Conservation (phyloP, 2,113 vertebrate species). For the Scytalopus superciliaris region DNA sequence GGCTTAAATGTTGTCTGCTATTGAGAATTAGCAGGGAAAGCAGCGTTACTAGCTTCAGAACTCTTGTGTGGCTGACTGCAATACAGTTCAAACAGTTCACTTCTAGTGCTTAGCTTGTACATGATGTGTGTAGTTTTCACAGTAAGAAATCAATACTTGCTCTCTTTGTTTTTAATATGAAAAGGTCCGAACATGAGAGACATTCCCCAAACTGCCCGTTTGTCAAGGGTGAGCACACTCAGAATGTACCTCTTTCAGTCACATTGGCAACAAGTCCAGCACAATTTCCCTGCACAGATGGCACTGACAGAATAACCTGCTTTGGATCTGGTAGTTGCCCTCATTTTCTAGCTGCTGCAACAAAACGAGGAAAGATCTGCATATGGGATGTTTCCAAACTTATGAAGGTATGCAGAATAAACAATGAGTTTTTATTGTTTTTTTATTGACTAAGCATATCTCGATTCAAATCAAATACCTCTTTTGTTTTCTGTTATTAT, state of each 20-base stretch:
- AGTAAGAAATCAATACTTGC: background rate
- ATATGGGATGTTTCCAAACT: conserved; percentile 99
- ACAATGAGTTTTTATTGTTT: background rate
- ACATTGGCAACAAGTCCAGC: conserved; percentile 96
- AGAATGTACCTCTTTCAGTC: conserved; percentile 97
- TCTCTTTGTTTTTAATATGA: conserved; percentile 27
- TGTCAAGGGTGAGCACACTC: conserved; percentile 98
- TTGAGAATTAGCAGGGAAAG: background rate
- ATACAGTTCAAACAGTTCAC: background rate
- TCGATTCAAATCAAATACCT: background rate
- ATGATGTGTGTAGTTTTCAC: background rate
- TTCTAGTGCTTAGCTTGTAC: background rate
- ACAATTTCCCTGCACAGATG: conserved; percentile 91
- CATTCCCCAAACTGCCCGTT: conserved; percentile 99
- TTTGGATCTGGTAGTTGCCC: conserved; percentile 97
- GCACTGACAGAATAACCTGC: conserved; percentile 93
- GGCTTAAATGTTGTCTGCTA: background rate
- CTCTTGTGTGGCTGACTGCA: background rate
- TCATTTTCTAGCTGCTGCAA: conserved; percentile 95
- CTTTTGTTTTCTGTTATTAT: conserved; percentile 24
- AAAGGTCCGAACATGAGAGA: conserved; percentile 97
- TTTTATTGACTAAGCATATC: background rate
- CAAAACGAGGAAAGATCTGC: conserved; percentile 96
- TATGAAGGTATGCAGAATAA: conserved; percentile 87
- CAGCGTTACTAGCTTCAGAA: background rate